Base-by-base conservation (phyloP, 2,888 invertebrate species). In the Mesoligia furuncula region DNA sequence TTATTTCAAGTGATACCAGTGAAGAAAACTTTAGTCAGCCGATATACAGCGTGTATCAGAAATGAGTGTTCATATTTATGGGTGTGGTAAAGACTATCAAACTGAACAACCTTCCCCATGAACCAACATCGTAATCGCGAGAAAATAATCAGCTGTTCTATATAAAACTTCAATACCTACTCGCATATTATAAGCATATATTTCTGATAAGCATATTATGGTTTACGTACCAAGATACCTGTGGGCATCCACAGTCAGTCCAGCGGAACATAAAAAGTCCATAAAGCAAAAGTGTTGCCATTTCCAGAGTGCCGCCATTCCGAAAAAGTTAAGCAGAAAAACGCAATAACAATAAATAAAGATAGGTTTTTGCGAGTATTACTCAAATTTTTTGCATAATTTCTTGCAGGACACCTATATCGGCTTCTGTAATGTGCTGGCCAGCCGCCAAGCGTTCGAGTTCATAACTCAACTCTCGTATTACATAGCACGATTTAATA, bases 401-500 rank as follows among this genome's bases (percentile, higher is more conserved):
- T 78, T 79, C 79, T 83, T 76, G 74, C 84, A 61, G 83, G 86
- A 79, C 79, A 84, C 83, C 71, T 83, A 71, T 73, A 76, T 78
- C 75, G 64, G 62, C 45, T 48, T 71, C 64, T 59, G 51, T 75
- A 73, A 81, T 75, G 72, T 59, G 36, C 75, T 87, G 88, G 88
- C 82, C 62, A 27, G 51, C 13, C 20, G 86, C 87, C 87, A 88
- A 75, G 31, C 24, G 36, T 71, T 71, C 71, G 17, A 67, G 54
- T 72, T 51, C 77, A 81, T 84, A 80, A 81, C 69, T 87, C 75
- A 75, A 36, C 66, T 68, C 64, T 42, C 57, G 9, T 67, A 73
- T 77, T 70, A 57, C 83, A 73, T 62, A 69, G 65, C 67, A 54
- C 75, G 65, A 87, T 80, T 31, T 87, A 79, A 82, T 82, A 86